These are phyloP conservation scores for Gonocerus acuteangulatus DNA, from an alignment of 2,888 invertebrate genomes.

Conservation along the genomic window DNA sequence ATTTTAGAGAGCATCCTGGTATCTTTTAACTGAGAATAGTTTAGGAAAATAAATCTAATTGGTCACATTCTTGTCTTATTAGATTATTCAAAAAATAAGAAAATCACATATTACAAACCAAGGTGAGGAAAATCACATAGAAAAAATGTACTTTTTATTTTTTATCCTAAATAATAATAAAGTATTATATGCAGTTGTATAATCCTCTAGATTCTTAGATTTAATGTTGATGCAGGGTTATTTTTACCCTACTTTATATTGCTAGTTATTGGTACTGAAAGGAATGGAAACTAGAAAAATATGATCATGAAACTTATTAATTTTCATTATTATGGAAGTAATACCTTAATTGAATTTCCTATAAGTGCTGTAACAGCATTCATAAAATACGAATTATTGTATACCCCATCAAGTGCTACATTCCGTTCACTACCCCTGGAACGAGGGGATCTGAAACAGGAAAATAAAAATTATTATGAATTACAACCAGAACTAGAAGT, in stretches of 20 bases:
- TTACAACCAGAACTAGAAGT: not conserved
- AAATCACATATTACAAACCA: not conserved
- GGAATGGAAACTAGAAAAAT: too few relatives aligned
- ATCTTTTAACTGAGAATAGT: not conserved
- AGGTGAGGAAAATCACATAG: too few relatives aligned
- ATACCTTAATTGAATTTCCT: slow-evolving; percentile 66
- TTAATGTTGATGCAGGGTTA: too few relatives aligned
- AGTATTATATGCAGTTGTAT: too few relatives aligned
- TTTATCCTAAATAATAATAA: too few relatives aligned
- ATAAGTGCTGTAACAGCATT: slow-evolving; percentile 79
- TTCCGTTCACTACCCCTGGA: slow-evolving; percentile 50
- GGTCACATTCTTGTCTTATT: not conserved
- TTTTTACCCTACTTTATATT: too few relatives aligned
- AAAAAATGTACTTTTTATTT: too few relatives aligned
- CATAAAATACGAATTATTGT: slow-evolving; percentile 84
- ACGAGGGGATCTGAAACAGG: slow-evolving; percentile 54
- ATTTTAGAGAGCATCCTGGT: not conserved
- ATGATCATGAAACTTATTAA: too few relatives aligned
- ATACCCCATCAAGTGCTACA: slow-evolving; percentile 74
- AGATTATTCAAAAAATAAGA: not conserved
- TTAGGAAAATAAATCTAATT: not conserved
- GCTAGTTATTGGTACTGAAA: too few relatives aligned
- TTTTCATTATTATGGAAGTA: too few relatives aligned
- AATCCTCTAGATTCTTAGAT: too few relatives aligned
- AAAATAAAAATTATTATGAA: not conserved